Conservation (phyloP, 2,888 invertebrate genomes). For the Megaustenia siamemsis region DNA sequence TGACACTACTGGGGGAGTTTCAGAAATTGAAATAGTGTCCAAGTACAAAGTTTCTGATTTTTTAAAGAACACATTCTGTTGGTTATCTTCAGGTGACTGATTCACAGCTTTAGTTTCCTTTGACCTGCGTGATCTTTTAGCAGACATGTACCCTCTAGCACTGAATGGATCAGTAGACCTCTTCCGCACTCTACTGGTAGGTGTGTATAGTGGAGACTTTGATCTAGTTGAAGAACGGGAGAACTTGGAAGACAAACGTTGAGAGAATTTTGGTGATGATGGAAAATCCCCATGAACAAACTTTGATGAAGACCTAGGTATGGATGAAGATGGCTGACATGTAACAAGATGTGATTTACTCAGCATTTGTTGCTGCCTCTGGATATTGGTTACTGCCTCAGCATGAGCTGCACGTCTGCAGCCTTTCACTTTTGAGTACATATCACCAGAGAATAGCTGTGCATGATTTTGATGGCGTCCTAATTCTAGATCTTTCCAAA, state of each 20-base stretch:
- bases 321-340: background rate
- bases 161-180: constrained; percentile 47
- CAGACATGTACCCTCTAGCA: constrained; percentile 48
- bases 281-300: background rate
- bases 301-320: background rate
- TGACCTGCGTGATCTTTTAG: constrained; percentile 43
- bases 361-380: constrained; percentile 31
- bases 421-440: constrained; percentile 79
- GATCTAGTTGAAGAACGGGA: background rate
- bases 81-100: constrained; percentile 13
- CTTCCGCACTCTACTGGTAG: constrained; percentile 25
- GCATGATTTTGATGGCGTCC: constrained; percentile 74
- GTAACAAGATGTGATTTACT: background rate
- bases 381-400: constrained; percentile 48
- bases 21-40: background rate
- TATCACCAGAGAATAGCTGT: constrained; percentile 73
- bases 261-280: constrained; percentile 1
- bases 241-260: constrained; percentile 27
- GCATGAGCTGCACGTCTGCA: constrained; percentile 64
- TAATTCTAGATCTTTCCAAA: constrained; percentile 79
- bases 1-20: background rate
- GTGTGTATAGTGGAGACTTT: background rate
- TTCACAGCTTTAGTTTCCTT: constrained; percentile 30
- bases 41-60: constrained; percentile 25
- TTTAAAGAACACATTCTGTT: background rate